Percentiles rank a stretch among this genome's conserved stretches.
These are phyloP conservation scores for Macropus fuliginosus DNA, from an alignment of 2,797 vertebrate species.

Conservation along the genomic window DNA sequence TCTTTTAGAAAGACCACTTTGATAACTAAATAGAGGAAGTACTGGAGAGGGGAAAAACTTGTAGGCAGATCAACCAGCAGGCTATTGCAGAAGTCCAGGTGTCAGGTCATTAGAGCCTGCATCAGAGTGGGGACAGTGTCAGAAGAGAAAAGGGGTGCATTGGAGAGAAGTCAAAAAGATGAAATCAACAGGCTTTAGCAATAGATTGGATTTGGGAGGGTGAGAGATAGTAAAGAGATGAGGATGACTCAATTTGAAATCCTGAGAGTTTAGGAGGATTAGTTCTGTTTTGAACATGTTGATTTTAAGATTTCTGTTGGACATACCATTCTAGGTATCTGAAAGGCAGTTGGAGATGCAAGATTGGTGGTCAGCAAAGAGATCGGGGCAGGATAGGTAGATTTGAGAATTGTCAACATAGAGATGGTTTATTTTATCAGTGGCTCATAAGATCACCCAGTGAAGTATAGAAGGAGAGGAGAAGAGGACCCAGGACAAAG, in stretches of 20 bases:
- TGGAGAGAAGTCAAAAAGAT: not conserved
- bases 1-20: not conserved
- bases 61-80: not conserved
- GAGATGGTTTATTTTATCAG: not conserved
- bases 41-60: not conserved
- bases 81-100: not conserved
- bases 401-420: not conserved
- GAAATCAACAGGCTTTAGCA: not conserved
- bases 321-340: not conserved
- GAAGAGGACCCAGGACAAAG: not conserved
- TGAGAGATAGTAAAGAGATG: not conserved
- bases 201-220: not conserved
- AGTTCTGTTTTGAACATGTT: not conserved
- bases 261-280: not conserved
- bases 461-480: not conserved
- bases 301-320: not conserved
- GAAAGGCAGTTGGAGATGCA: not conserved
- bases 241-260: not conserved
- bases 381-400: no score
- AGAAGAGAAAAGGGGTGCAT: not conserved
- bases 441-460: not conserved
- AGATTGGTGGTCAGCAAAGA: not conserved
- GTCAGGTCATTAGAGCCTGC: not conserved
- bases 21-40: not conserved
- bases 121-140: not conserved